phyloP scores from a whole-genome alignment of 2,888 invertebrate species.

The Megastigmus dorsalis region DNA sequence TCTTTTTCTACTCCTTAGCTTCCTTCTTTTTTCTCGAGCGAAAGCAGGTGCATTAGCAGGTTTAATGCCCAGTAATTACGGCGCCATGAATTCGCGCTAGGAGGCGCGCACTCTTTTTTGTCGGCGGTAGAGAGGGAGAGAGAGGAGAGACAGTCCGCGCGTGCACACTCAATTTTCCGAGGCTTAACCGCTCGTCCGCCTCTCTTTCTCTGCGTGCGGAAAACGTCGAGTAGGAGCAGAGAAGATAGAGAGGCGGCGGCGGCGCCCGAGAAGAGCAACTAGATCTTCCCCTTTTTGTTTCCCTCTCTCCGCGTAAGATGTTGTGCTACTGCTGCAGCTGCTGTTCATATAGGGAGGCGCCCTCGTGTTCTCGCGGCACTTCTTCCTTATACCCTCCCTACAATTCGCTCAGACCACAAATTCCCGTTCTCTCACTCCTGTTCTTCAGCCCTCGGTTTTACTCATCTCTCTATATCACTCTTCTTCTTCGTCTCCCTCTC shows the following conservation, averaged over 20 bases:
- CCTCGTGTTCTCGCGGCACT: conserved; percentile 35
- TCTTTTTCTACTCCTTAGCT: not conserved
- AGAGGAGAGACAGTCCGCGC: conserved; percentile 60
- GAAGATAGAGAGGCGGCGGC: too few relatives aligned
- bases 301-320: too few relatives aligned
- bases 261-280: too few relatives aligned
- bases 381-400: conserved; percentile 53
- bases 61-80: conserved; percentile 43
- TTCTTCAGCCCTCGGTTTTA: conserved; percentile 31
- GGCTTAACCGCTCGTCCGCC: conserved; percentile 65
- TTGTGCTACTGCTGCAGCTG: too few relatives aligned
- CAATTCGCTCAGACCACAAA: conserved; percentile 59
- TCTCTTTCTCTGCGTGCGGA: too few relatives aligned
- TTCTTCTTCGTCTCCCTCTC: not conserved
- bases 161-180: conserved; percentile 73
- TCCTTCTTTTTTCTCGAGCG: not conserved
- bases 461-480: not conserved
- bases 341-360: too few relatives aligned
- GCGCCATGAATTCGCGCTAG: conserved; percentile 8
- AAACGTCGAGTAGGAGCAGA: too few relatives aligned
- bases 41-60: conserved; percentile 48
- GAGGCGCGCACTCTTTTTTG: conserved; percentile 57
- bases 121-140: too few relatives aligned
- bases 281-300: too few relatives aligned
- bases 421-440: conserved; percentile 57